These are phyloP conservation scores for Pachyrhynchus sulphureomaculatus DNA, from an alignment of 1,140 invertebrate genomes.

Conservation along the genomic window DNA sequence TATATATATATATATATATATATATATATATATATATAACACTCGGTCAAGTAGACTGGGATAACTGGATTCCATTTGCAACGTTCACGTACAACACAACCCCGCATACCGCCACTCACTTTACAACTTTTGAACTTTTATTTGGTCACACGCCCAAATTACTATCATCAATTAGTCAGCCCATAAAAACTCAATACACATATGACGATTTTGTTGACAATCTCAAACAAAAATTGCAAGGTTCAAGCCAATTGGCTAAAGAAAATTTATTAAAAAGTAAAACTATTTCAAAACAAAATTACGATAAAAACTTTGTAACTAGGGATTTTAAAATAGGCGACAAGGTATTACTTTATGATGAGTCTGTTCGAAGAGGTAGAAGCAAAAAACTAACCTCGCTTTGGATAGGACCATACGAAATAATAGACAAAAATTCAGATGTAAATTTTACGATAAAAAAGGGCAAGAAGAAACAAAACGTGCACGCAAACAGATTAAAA, in stretches of 20 bases:
- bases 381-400: slow-evolving; percentile 9
- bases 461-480: not conserved
- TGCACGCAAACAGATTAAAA: slow-evolving; percentile 22
- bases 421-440: not conserved
- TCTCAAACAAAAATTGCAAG: slow-evolving; percentile 1
- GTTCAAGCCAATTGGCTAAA: not conserved
- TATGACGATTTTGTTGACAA: slow-evolving; percentile 1
- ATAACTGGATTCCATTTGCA: slow-evolving; percentile 38
- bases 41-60: slow-evolving; percentile 49
- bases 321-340: slow-evolving; percentile 16
- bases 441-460: slow-evolving; percentile 16
- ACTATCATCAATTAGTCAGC: not conserved
- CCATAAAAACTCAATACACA: not conserved
- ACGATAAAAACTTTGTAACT: slow-evolving; percentile 8
- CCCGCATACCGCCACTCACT: slow-evolving; percentile 42
- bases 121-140: slow-evolving; percentile 34
- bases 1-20: no score
- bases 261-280: slow-evolving; percentile 1
- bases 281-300: slow-evolving; percentile 2
- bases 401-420: slow-evolving; percentile 13
- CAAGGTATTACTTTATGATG: slow-evolving; percentile 18
- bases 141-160: slow-evolving; percentile 6
- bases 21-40: no score
- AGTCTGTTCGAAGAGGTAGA: slow-evolving; percentile 4
- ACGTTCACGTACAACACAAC: slow-evolving; percentile 31